Evolutionary conservation across 2,797 vertebrate species (phyloP).

Genomic region (Lycodopsis pacificus): DNA sequence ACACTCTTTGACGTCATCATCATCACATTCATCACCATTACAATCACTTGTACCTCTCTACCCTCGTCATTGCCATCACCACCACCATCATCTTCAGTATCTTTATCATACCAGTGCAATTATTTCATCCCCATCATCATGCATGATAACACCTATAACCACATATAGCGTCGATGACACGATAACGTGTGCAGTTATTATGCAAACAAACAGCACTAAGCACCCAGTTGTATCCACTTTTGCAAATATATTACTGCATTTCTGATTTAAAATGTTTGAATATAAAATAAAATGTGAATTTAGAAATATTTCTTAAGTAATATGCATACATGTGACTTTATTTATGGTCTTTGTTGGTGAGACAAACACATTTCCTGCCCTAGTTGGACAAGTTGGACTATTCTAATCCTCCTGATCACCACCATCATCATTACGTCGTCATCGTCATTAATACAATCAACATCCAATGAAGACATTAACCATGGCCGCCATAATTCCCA

Average conservation of each 20-base stretch:
- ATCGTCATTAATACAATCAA: slow-evolving; percentile 66
- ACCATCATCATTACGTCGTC: slow-evolving; percentile 21
- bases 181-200: neutral
- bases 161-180: neutral
- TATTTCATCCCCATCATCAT: neutral
- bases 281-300: neutral
- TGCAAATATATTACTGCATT: neutral
- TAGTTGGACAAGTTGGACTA: neutral
- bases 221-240: too few species aligned
- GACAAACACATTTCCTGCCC: neutral
- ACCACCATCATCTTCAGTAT: neutral
- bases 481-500: neutral
- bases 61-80: neutral
- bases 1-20: slow-evolving; percentile 35
- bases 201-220: neutral
- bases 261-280: neutral
- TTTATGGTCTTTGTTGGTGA: neutral
- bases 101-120: neutral
- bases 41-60: slow-evolving; percentile 12
- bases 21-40: slow-evolving; percentile 35
- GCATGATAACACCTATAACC: neutral
- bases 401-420: neutral
- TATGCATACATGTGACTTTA: neutral
- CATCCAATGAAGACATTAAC: slow-evolving; percentile 61
- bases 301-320: neutral